phyloP scores from a whole-genome alignment of 2,113 vertebrate genomes.

The Atractosteus spatula region DNA sequence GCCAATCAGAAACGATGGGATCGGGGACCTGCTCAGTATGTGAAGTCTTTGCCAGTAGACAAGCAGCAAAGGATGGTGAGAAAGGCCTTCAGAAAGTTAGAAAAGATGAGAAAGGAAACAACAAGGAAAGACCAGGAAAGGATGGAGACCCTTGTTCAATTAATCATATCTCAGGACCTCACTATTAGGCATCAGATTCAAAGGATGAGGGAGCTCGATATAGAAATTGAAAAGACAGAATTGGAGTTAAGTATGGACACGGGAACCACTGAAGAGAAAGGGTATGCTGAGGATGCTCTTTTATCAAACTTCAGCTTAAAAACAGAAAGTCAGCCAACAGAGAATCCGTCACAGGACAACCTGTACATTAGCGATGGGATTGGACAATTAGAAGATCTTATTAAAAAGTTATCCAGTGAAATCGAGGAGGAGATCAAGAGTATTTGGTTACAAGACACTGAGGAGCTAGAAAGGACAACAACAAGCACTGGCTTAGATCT shows the following conservation, averaged over 20 bases:
- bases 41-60: constrained; percentile 77
- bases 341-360: constrained; percentile 63
- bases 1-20: constrained; percentile 72
- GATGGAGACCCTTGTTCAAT: constrained; percentile 80
- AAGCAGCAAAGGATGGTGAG: constrained; percentile 89
- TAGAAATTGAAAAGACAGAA: constrained; percentile 79
- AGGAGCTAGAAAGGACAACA: constrained; percentile 37
- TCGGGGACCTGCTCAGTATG: constrained; percentile 67
- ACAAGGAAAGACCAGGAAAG: constrained; percentile 67
- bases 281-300: constrained; percentile 63
- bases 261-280: constrained; percentile 59
- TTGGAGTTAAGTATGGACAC: constrained; percentile 58
- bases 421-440: constrained; percentile 78
- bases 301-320: constrained; percentile 41
- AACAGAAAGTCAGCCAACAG: constrained; percentile 26
- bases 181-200: constrained; percentile 87
- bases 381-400: constrained; percentile 76
- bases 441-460: constrained; percentile 15
- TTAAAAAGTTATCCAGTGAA: constrained; percentile 75
- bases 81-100: constrained; percentile 89
- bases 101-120: constrained; percentile 80
- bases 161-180: constrained; percentile 89
- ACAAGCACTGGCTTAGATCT: constrained; percentile 14
- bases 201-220: constrained; percentile 80
- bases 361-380: constrained; percentile 66